Evolutionary conservation across 2,888 invertebrate genomes (phyloP).

Genomic region (Falcaria lacertinaria): DNA sequence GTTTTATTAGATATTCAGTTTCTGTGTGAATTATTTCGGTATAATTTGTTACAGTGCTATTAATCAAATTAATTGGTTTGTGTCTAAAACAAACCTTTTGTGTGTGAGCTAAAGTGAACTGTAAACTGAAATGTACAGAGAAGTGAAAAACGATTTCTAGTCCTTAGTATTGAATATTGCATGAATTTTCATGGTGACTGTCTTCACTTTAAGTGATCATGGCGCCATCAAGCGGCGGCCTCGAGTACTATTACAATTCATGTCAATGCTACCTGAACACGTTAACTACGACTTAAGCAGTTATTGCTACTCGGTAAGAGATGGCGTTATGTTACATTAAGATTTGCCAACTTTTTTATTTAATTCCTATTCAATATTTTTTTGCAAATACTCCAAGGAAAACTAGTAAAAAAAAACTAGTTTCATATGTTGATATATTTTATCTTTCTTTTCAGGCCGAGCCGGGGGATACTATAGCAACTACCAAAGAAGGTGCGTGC

Average conservation of each 20-base stretch:
- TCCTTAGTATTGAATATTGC: slow-evolving; percentile 35
- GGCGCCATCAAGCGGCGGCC: slow-evolving; percentile 80
- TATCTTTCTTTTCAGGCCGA: slow-evolving; percentile 78
- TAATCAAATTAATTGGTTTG: not conserved
- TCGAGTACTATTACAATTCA: slow-evolving; percentile 67
- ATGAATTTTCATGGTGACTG: slow-evolving; percentile 83
- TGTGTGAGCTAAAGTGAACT: slow-evolving; percentile 9
- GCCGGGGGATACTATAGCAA: slow-evolving; percentile 88
- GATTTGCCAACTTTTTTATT: slow-evolving; percentile 5
- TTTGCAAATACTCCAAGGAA: too few species aligned
- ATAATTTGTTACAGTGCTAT: not conserved
- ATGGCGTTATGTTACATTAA: slow-evolving; percentile 45
- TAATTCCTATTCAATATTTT: too few species aligned
- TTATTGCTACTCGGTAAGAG: slow-evolving; percentile 73
- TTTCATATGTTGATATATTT: not conserved
- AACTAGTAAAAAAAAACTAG: too few species aligned
- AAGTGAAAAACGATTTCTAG: slow-evolving; percentile 8
- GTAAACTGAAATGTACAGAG: slow-evolving; percentile 11
- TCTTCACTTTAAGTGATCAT: slow-evolving; percentile 81
- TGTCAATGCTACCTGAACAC: slow-evolving; percentile 48
- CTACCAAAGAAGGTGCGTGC: slow-evolving; percentile 90
- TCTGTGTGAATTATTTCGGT: slow-evolving; percentile 13
- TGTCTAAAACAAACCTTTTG: not conserved
- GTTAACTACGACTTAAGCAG: slow-evolving; percentile 31
- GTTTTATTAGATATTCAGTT: slow-evolving; percentile 4